These are phyloP conservation scores for Magallana angulata DNA, from an alignment of 1,140 invertebrate genomes.

Conservation along the genomic window DNA sequence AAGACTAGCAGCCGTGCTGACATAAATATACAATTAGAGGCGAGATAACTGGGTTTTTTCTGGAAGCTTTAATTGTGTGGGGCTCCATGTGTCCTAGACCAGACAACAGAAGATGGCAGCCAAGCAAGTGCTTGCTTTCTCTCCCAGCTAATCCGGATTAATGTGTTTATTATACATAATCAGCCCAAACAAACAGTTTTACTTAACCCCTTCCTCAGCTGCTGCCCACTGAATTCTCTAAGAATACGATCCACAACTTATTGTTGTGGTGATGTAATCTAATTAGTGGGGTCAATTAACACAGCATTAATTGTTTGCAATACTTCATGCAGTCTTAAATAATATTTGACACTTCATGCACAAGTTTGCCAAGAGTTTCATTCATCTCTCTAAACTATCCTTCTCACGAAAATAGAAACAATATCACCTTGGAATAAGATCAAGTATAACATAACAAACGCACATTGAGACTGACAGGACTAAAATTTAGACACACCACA, in stretches of 20 bases:
- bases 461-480: too few species aligned
- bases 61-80: background rate
- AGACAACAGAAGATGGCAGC: background rate
- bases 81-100: slow-evolving; percentile 3
- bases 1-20: background rate
- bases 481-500: background rate
- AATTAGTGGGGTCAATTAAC: background rate
- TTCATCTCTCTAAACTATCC: too few species aligned
- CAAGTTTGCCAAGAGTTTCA: background rate
- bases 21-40: slow-evolving; percentile 12
- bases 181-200: background rate
- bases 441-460: too few species aligned
- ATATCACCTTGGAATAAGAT: too few species aligned
- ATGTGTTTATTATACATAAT: slow-evolving; percentile 26
- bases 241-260: background rate
- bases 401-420: too few species aligned
- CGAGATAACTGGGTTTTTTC: background rate
- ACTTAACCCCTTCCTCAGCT: background rate
- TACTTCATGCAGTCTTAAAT: background rate
- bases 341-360: background rate
- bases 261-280: background rate
- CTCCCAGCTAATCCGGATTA: background rate
- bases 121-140: background rate
- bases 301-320: background rate
- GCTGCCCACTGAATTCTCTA: too few species aligned